phyloP scores from a whole-genome alignment of 2,113 vertebrate species.

The Sebastes schlegelii region DNA sequence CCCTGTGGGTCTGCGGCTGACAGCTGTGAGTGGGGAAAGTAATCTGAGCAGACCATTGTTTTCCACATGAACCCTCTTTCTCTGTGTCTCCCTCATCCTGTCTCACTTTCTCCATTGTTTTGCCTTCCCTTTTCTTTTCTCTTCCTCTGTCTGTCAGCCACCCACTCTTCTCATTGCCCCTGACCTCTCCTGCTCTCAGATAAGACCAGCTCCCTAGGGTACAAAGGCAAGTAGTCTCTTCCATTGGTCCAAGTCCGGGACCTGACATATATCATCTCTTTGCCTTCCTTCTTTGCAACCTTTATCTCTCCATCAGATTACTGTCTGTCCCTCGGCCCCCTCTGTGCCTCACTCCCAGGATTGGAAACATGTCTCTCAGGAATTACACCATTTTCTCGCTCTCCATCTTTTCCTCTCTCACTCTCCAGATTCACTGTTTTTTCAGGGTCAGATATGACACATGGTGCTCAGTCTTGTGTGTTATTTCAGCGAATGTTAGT shows the following conservation, averaged over 20 bases:
- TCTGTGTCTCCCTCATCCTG: background rate
- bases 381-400: background rate
- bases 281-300: background rate
- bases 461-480: background rate
- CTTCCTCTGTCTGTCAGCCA: background rate
- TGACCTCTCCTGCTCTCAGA: slow-evolving; percentile 16
- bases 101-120: background rate
- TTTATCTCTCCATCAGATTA: slow-evolving; percentile 4
- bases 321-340: background rate
- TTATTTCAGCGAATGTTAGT: background rate
- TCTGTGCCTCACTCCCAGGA: background rate
- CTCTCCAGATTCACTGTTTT: background rate
- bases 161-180: background rate
- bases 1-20: background rate
- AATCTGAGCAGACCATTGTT: background rate
- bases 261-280: slow-evolving; percentile 10
- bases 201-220: background rate
- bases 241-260: slow-evolving; percentile 10
- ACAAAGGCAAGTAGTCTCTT: background rate
- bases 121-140: background rate
- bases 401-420: background rate
- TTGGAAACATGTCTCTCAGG: background rate
- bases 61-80: slow-evolving; percentile 2
- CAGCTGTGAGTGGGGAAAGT: background rate
- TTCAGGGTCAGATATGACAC: background rate